Percentiles rank a stretch among this genome's conserved stretches.
These are phyloP conservation scores for Megamerina dolium DNA, from an alignment of 2,888 invertebrate genomes.

Conservation along the genomic window DNA sequence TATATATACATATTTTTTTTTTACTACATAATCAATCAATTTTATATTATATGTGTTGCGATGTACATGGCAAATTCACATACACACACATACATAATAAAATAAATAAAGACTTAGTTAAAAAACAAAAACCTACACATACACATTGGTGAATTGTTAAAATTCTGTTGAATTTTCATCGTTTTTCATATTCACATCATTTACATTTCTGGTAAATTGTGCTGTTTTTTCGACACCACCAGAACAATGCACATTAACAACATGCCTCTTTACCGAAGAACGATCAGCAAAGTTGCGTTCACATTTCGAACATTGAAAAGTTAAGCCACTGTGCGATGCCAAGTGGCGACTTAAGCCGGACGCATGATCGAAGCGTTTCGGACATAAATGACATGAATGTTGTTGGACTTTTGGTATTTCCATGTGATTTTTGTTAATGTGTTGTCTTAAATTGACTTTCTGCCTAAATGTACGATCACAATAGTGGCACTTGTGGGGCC, in stretches of 20 bases:
- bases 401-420: slow-evolving; percentile 56
- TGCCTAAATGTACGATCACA: slow-evolving; percentile 69
- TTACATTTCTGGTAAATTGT: background rate
- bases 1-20: too few species aligned
- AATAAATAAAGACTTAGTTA: too few species aligned
- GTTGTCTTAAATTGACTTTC: slow-evolving; percentile 61
- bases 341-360: slow-evolving; percentile 66
- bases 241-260: slow-evolving; percentile 45
- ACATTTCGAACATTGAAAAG: slow-evolving; percentile 61
- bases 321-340: slow-evolving; percentile 59
- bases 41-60: too few species aligned
- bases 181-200: background rate
- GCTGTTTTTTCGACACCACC: slow-evolving; percentile 13
- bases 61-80: too few species aligned
- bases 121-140: too few species aligned
- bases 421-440: slow-evolving; percentile 56
- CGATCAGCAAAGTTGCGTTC: slow-evolving; percentile 64
- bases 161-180: slow-evolving; percentile 1
- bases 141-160: background rate
- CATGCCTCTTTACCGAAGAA: slow-evolving; percentile 64
- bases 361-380: slow-evolving; percentile 53
- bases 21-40: too few species aligned
- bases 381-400: slow-evolving; percentile 62
- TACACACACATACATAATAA: too few species aligned
- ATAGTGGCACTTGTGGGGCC: slow-evolving; percentile 60